Base-by-base conservation (phyloP, 1,140 invertebrate genomes). In the Drosophila repleta region DNA sequence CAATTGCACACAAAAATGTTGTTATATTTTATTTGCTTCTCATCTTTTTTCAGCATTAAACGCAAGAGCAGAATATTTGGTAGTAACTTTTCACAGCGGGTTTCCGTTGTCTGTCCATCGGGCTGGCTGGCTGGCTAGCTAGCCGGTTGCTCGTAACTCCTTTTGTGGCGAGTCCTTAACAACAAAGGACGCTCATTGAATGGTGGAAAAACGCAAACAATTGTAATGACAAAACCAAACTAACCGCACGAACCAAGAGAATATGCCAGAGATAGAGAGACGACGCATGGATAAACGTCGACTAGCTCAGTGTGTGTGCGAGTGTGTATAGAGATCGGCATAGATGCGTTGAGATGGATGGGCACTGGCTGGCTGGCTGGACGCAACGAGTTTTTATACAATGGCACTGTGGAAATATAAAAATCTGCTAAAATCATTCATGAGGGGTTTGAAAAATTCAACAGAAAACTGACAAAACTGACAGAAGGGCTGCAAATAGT, bases 221-320 rank as follows among this genome's bases (percentile, higher is more conserved):
- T 85, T 87, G 82, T 87, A 85, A 87, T 85, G 81, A 85, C 81
- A 85, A 85, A 85, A 85, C 81, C 81, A 87, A 85, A 85, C 82
- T 87, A 85, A 85, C 81, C 81, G 78, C 81, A 85, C 63, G 62
- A 26, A 66, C 57, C 29, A 20, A 65, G 39, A n/a, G 58, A 11
- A 55, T 48, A 60, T 48, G 61, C 45, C 35, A 57, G 32, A 63
- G 66, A 60, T 49, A 49, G 66, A 75, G 45, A 43, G 29, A 55
- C 45, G 45, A 70, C 56, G 55, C 37, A 72, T 67, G 41, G 45
- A 62, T 72, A 70, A 64, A 18, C 48, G 62, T 21, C 51, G 20
- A 48, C 39, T 13, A n/a, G 11, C 7, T 11, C n/a, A 20, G 17
- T 35, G 41, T 51, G 49, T 62, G 46, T 18, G 26, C 21, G 35